Evolutionary conservation across 2,888 invertebrate genomes (phyloP).

Genomic region (Ichneumon xanthorius): DNA sequence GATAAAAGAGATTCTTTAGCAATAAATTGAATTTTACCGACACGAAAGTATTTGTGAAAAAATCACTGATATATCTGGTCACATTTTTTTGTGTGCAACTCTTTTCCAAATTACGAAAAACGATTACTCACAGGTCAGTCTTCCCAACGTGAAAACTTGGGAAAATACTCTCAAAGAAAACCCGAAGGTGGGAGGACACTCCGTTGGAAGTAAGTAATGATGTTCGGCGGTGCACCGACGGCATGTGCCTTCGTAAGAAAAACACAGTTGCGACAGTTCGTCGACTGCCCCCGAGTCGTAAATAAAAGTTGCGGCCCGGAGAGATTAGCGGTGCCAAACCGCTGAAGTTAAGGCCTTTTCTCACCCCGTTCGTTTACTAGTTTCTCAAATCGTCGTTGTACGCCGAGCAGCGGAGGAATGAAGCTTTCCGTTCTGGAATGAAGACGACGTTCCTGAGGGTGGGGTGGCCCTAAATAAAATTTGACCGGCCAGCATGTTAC

Average conservation of each 20-base stretch:
- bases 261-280: constrained; percentile 61
- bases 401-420: not conserved
- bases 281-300: constrained; percentile 70
- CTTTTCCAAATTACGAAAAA: not conserved
- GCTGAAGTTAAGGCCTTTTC: constrained; percentile 75
- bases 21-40: too few relatives aligned
- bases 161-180: not conserved
- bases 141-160: not conserved
- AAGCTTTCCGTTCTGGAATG: not conserved
- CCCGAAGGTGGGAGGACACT: constrained; percentile 27
- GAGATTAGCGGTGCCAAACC: constrained; percentile 77
- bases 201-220: constrained; percentile 56
- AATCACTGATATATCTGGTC: not conserved
- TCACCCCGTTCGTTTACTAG: constrained; percentile 52
- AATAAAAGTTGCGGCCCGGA: constrained; percentile 73
- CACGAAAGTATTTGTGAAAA: not conserved
- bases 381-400: constrained; percentile 29
- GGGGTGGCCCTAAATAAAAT: constrained; percentile 73
- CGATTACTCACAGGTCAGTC: not conserved
- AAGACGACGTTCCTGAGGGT: constrained; percentile 18
- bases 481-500: constrained; percentile 63
- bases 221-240: not conserved
- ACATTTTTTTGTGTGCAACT: not conserved
- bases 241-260: constrained; percentile 20
- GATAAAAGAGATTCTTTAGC: not conserved